These are phyloP conservation scores for Poeciliopsis gracilis DNA, from an alignment of 2,797 vertebrate species.

Conservation along the genomic window DNA sequence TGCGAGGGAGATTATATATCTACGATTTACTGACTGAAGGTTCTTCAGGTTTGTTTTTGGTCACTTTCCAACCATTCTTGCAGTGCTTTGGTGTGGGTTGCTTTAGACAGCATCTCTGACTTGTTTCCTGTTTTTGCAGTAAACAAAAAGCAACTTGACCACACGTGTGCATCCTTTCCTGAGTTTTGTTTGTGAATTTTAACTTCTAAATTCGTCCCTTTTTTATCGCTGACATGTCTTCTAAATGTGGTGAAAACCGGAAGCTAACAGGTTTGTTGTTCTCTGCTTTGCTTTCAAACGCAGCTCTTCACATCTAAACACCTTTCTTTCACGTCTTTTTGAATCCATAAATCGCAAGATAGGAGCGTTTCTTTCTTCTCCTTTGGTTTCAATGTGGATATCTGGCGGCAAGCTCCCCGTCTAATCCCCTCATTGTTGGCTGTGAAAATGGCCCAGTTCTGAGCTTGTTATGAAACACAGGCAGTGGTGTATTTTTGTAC, in stretches of 20 bases:
- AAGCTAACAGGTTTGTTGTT: background rate
- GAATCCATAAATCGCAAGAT: background rate
- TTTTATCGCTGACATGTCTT: background rate
- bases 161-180: background rate
- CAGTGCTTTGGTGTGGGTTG: background rate
- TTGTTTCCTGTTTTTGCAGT: background rate
- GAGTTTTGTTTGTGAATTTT: background rate
- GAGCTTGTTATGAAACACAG: slow-evolving; percentile 56
- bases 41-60: background rate
- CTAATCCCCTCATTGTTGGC: slow-evolving; percentile 61
- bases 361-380: background rate
- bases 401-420: slow-evolving; percentile 37
- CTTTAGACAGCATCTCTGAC: background rate
- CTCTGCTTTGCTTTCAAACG: background rate
- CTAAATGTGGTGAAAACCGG: background rate
- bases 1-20: background rate
- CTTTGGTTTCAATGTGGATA: slow-evolving; percentile 20
- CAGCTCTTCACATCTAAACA: background rate
- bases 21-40: no score
- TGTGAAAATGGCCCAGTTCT: slow-evolving; percentile 51
- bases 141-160: background rate
- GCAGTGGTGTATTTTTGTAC: slow-evolving; percentile 55
- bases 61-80: background rate
- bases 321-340: slow-evolving; percentile 6
- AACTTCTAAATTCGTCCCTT: background rate